Evolutionary conservation across 2,888 invertebrate genomes (phyloP), one percentile per base, ranked within the genome.

Genomic region (Drosophila setosimentum): DNA sequence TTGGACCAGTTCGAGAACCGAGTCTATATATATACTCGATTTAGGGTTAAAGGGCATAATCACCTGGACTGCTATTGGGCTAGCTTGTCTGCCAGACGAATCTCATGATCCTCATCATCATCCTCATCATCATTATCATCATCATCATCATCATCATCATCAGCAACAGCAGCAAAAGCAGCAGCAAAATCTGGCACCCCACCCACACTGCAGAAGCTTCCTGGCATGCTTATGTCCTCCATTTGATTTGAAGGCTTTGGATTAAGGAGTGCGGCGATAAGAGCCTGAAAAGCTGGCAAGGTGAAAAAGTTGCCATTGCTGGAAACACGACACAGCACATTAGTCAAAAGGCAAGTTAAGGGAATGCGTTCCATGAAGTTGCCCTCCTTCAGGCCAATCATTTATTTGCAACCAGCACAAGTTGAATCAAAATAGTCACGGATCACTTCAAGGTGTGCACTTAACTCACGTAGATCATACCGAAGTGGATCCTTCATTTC

Each of bases 191-290:
- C 67, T 79, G 77, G 68, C 71, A 64, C 21, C 33, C 30, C 37
- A 27, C 10, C 6, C 21, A n/a, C 16, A 2, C 3, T 13, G 10
- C n/a, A n/a, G 1, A 48, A n/a, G 11, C 24, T 11, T 13, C 21
- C 37, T 16, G 32, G 18, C 24, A 32, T 24, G 27, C 42, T 29
- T 32, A 53, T 67, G 54, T 40, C 60, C 67, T 51, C 54, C 70
- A 74, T 62, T 78, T 65, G 80, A 79, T 78, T 79, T 68, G 78
- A 79, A 79, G 64, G 53, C 76, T 45, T 45, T 68, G 78, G 78
- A 79, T 78, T 79, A 68, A 50, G 71, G 55, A 60, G 58, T 45
- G 42, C 67, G 45, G 42, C 61, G 76, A 78, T 78, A 78, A 79
- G 58, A 53, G 68, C 45, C 45, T 30, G 45, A 48, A 63, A 53